These are phyloP conservation scores for Notolabrus celidotus DNA, from an alignment of 2,797 vertebrate species.

Conservation along the genomic window DNA sequence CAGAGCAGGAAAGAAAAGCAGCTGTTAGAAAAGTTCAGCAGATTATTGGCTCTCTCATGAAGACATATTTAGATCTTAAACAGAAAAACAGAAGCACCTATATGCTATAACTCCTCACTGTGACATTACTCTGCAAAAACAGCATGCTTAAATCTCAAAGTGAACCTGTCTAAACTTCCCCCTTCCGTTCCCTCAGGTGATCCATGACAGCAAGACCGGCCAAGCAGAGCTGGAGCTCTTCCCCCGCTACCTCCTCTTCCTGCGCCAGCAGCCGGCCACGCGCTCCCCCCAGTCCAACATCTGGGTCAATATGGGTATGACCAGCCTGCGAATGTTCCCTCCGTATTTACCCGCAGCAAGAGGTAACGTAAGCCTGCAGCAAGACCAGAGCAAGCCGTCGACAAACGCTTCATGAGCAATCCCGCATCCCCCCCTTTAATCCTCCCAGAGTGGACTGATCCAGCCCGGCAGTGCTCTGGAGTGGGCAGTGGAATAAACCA, in stretches of 20 bases:
- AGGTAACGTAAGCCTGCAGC: constrained; percentile 99
- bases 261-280: constrained; percentile 95
- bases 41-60: no score
- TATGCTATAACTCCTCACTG: no score
- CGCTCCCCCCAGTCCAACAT: constrained; percentile 98
- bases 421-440: constrained; percentile 50
- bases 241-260: constrained; percentile 95
- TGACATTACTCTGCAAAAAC: no score
- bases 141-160: no score
- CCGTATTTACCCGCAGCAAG: constrained; percentile 89
- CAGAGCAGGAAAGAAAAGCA: no score
- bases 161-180: neutral
- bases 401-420: constrained; percentile 50
- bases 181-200: constrained; percentile 86
- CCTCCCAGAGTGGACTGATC: constrained; percentile 65
- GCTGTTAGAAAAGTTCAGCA: no score
- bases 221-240: constrained; percentile 94
- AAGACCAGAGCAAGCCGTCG: constrained; percentile 85
- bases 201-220: constrained; percentile 89
- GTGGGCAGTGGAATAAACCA: constrained; percentile 42
- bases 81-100: no score
- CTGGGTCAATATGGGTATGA: constrained; percentile 99
- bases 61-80: no score
- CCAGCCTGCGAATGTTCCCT: constrained; percentile 98
- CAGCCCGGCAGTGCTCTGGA: constrained; percentile 31